Evolutionary conservation across 2,113 vertebrate species (phyloP).

Genomic region (Carassius gibelio): DNA sequence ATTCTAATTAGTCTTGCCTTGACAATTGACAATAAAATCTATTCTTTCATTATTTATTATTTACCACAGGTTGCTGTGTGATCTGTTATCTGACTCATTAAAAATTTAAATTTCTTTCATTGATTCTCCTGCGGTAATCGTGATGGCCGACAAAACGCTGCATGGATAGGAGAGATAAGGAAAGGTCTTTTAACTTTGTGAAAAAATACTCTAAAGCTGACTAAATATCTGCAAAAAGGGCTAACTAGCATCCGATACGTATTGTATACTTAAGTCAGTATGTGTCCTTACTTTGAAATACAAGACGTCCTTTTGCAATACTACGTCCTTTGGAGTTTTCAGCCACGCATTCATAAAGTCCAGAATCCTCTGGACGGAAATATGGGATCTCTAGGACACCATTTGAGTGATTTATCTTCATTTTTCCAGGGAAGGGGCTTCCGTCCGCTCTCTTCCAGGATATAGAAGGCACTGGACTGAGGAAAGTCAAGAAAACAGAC

Average conservation of each 20-base stretch:
- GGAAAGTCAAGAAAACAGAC: constrained; percentile 65
- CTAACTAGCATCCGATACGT: not conserved
- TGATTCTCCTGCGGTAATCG: constrained; percentile 53
- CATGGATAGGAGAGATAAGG: constrained; percentile 37
- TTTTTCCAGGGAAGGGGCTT: constrained; percentile 80
- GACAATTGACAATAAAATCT: constrained; percentile 66
- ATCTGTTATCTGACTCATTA: constrained; percentile 68
- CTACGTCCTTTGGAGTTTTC: constrained; percentile 82
- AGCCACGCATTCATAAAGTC: constrained; percentile 81
- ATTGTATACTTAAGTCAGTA: not conserved
- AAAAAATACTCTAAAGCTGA: not conserved
- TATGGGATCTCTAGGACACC: constrained; percentile 86
- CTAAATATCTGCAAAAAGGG: not conserved
- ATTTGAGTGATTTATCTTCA: constrained; percentile 76
- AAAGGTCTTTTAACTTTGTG: not conserved
- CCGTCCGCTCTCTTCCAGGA: constrained; percentile 86
- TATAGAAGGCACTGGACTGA: constrained; percentile 85
- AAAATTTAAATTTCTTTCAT: constrained; percentile 59
- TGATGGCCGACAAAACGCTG: constrained; percentile 24
- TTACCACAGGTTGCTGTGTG: constrained; percentile 50
- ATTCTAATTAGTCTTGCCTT: constrained; percentile 72
- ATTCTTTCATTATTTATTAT: constrained; percentile 67
- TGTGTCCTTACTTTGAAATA: constrained; percentile 80
- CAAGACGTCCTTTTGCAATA: constrained; percentile 80
- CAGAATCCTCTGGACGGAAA: constrained; percentile 85